A percentile compares a stretch with the other conserved stretches of the same genome.
Conservation (phyloP, 2,888 invertebrate species). For the Sesia apiformis region DNA sequence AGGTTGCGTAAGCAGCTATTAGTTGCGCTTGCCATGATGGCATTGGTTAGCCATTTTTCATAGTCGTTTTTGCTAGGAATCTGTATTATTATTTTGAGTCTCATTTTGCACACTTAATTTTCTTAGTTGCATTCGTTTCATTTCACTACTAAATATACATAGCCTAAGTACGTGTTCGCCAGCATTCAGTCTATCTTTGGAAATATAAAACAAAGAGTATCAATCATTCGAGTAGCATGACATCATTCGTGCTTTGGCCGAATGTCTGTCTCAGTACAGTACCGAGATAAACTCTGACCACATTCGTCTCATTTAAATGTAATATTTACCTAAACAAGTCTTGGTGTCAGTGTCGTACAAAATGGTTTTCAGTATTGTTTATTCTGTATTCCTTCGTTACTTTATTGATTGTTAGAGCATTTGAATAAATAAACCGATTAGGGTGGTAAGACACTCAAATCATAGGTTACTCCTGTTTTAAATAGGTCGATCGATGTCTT, state of each 20-base stretch:
- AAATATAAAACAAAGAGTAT: slow-evolving; percentile 2
- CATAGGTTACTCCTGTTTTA: background rate
- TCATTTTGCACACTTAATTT: too few species aligned
- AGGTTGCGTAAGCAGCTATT: slow-evolving; percentile 5
- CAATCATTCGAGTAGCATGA: background rate
- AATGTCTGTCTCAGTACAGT: background rate
- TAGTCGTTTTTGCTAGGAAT: too few species aligned
- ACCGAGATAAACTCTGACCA: slow-evolving; percentile 3
- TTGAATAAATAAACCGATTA: background rate
- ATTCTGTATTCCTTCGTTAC: background rate
- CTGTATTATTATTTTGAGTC: too few species aligned
- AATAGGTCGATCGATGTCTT: slow-evolving; percentile 3
- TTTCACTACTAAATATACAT: too few species aligned
- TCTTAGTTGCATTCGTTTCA: too few species aligned
- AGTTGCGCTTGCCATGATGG: slow-evolving; percentile 5
- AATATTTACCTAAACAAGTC: background rate
- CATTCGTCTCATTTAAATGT: background rate
- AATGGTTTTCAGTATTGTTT: background rate
- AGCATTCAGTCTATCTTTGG: slow-evolving; percentile 1
- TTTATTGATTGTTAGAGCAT: background rate
- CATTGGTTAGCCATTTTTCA: background rate
- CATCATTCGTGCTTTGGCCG: background rate
- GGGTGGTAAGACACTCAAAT: background rate
- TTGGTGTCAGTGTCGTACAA: background rate
- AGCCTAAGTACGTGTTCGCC: background rate